Conservation (phyloP, 2,888 invertebrate genomes). For the Clepsis dumicolana region DNA sequence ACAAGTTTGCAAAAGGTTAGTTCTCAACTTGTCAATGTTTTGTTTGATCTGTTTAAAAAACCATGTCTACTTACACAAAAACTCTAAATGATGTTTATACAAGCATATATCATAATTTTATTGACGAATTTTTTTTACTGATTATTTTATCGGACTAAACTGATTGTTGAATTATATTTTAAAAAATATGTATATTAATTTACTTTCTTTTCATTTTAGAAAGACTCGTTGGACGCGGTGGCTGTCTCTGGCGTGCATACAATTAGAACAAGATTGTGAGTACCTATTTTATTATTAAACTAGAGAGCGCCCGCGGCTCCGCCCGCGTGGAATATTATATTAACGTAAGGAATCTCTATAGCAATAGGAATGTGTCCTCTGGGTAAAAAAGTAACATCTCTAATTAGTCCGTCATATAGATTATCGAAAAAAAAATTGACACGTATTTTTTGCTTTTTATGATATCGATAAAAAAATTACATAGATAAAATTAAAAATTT, state of each 20-base stretch:
- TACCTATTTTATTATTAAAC: neutral
- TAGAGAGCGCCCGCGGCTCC: no score
- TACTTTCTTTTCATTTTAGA: neutral
- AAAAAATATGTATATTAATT: neutral
- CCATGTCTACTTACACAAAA: no score
- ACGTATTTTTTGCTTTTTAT: no score
- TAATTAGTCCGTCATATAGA: no score
- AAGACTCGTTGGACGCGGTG: neutral
- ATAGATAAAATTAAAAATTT: no score
- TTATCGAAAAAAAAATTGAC: no score
- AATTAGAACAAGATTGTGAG: neutral
- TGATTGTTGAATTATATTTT: neutral
- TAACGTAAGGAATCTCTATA: no score
- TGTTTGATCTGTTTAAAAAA: neutral
- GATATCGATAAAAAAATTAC: no score
- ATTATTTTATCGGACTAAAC: constrained; percentile 37
- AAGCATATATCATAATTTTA: constrained; percentile 67
- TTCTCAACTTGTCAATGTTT: neutral
- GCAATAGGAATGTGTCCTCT: no score
- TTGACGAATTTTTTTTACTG: constrained; percentile 57
- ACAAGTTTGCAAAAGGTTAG: neutral
- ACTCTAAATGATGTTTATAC: constrained; percentile 54
- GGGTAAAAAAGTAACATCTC: no score
- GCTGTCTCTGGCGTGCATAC: neutral
- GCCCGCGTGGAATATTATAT: no score